Conservation (phyloP, 2,888 invertebrate genomes). For the Aradus depressus region DNA sequence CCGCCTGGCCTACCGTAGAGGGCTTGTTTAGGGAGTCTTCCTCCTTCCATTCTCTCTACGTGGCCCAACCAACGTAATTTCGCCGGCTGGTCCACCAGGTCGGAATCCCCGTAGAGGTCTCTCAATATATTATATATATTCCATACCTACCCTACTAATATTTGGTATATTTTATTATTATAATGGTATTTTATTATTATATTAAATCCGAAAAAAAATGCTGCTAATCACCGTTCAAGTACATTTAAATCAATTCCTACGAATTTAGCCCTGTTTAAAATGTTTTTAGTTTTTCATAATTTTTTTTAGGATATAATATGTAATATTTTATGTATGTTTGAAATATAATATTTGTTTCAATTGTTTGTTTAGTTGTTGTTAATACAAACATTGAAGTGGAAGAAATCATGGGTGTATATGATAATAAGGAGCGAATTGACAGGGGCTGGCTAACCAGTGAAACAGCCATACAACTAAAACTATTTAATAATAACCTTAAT, state of each 20-base stretch:
- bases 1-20: too few relatives aligned
- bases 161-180: too few relatives aligned
- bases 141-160: not conserved
- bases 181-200: too few relatives aligned
- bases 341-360: not conserved
- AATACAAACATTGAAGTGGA: conserved; percentile 32
- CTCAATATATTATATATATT: not conserved
- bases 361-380: not conserved
- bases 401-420: conserved; percentile 57
- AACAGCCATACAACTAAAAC: conserved; percentile 71
- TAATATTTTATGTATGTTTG: not conserved
- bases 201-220: too few relatives aligned
- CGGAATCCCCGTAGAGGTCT: too few relatives aligned
- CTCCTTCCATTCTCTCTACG: too few relatives aligned
- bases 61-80: too few relatives aligned
- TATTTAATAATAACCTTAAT: conserved; percentile 66
- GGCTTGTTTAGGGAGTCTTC: too few relatives aligned
- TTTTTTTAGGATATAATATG: not conserved
- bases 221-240: too few relatives aligned
- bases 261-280: not conserved
- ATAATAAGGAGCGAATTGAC: conserved; percentile 44
- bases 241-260: too few relatives aligned
- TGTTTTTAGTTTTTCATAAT: not conserved
- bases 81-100: too few relatives aligned
- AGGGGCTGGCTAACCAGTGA: conserved; percentile 77